phyloP scores from a whole-genome alignment of 2,797 vertebrate genomes.

The Mus minutoides region DNA sequence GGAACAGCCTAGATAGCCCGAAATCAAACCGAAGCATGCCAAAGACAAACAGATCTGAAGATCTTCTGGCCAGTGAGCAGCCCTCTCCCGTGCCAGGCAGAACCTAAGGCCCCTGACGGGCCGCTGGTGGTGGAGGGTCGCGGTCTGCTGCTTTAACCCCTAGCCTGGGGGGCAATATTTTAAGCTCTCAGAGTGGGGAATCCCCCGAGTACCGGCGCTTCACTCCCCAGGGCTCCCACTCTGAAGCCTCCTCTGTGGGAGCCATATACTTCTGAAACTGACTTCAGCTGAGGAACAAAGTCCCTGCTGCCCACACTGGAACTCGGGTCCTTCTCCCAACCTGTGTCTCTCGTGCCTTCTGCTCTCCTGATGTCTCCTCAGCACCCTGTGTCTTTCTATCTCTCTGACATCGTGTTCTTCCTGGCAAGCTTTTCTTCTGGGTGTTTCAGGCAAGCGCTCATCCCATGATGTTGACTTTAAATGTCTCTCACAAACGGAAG shows the following conservation, averaged over 20 bases:
- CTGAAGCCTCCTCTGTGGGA: background rate
- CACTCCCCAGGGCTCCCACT: background rate
- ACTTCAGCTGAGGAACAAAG: background rate
- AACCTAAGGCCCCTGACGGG: background rate
- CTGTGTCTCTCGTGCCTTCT: background rate
- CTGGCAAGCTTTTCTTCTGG: background rate
- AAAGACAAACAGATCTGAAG: background rate
- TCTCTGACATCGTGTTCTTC: background rate
- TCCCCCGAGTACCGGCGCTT: no score
- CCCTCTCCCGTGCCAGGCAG: background rate
- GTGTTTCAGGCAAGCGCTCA: background rate
- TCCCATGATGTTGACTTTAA: constrained; percentile 1
- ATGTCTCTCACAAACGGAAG: background rate
- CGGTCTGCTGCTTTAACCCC: background rate
- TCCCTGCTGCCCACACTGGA: background rate
- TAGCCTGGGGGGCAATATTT: background rate
- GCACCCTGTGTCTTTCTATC: background rate
- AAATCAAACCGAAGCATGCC: background rate
- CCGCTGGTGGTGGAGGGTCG: background rate
- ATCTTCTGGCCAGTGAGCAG: background rate
- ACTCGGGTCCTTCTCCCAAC: background rate
- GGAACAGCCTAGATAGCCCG: background rate
- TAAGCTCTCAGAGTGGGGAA: background rate
- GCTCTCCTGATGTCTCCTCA: background rate
- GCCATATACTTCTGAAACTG: background rate